Evolutionary conservation across 2,888 invertebrate species (phyloP), one percentile per base, ranked within the genome.

Genomic region (Unio pictorum): DNA sequence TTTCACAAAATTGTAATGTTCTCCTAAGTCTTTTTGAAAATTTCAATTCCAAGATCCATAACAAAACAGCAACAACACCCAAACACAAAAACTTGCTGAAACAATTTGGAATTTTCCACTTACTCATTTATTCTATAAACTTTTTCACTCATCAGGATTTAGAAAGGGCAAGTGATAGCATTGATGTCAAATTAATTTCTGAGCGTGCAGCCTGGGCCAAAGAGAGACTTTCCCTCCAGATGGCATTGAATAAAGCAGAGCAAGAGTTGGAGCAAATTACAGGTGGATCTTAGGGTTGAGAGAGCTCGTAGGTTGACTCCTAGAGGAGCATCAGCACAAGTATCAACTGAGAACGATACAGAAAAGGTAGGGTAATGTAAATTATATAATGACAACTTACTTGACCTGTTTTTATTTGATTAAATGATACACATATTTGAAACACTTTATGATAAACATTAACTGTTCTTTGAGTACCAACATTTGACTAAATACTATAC

Each of bases 201-300:
- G 86, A 87, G 66, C 79, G 85, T 30, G 84, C 84, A 18, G 68
- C 78, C 26, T 88, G 86, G 87, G 85, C 85, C 59, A 83, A 83
- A 67, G 89, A 89, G 71, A 75, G 83, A 58, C 76, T 84, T 5
- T 78, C 81, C 3, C 79, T 88, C 54, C 84, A 86, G 68, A 81
- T 86, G 73, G 78, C 85, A 4, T 79, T 90, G 20, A 85, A 87
- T 69, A 75, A 85, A 15, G 85, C 87, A 0, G 87, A 89, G 70
- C 78, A 80, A 30, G 86, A 87, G 66, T 79, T 84, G 20, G 84
- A 81, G 26, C 72, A 81, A 28, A 71, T 84, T 84, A 55, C 84
- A 84, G 71, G 73, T 74, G 15, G 85, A 88, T 61, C 73, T 88
- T 59, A 80, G 84, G 34, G 74, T 83, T 7, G 86, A 86, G 73